phyloP scores from a whole-genome alignment of 2,113 vertebrate genomes.

The Morphnarchus princeps region DNA sequence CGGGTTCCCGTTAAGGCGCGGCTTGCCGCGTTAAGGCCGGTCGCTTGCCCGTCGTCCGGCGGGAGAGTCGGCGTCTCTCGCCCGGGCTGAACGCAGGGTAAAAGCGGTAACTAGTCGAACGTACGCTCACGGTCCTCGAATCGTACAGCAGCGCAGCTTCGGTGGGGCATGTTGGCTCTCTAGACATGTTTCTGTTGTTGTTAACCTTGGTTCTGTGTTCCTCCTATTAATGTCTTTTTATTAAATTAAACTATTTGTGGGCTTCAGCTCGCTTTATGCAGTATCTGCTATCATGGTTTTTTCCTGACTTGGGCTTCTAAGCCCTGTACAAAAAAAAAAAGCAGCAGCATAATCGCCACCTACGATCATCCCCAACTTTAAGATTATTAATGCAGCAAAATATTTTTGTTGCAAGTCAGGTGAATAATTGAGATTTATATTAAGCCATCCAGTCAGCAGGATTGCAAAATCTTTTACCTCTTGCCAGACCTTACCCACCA shows the following conservation, averaged over 20 bases:
- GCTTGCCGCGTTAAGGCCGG: too few relatives aligned
- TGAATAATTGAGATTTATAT: not conserved
- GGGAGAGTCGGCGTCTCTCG: accelerated
- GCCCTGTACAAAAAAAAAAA: not conserved
- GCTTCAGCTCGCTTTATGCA: accelerated
- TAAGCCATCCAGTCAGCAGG: not conserved
- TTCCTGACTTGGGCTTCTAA: not conserved
- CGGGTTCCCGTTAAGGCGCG: accelerated
- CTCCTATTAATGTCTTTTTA: not conserved
- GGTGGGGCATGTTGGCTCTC: accelerated
- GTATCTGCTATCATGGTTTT: accelerated
- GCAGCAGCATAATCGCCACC: not conserved
- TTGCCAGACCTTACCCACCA: not conserved
- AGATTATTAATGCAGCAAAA: not conserved
- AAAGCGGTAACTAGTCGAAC: accelerated
- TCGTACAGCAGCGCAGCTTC: accelerated
- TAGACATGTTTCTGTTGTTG: accelerated
- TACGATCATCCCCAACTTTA: not conserved
- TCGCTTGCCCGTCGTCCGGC: accelerated
- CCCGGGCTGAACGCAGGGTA: accelerated
- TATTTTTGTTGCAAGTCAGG: not conserved
- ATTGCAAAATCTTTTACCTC: not conserved
- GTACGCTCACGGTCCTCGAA: accelerated
- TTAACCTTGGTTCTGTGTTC: not conserved
- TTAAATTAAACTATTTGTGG: not conserved